Percentiles rank a stretch among this genome's conserved stretches.
phyloP scores from a whole-genome alignment of 2,113 vertebrate genomes.

The Crotalus viridis region DNA sequence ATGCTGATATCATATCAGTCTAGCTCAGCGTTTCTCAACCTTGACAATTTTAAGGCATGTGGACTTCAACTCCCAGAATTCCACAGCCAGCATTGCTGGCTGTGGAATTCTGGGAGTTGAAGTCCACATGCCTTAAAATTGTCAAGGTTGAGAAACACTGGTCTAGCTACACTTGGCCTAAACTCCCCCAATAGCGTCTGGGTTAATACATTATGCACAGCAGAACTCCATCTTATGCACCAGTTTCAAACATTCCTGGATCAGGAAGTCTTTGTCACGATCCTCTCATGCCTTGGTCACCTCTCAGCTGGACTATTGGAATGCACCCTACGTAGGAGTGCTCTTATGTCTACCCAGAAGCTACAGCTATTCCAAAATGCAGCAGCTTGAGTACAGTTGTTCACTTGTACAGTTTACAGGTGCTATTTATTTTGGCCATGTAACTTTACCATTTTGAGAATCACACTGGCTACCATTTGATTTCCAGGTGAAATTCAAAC shows the following conservation, averaged over 20 bases:
- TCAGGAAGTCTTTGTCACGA: not conserved
- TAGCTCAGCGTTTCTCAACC: not conserved
- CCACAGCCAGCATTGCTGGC: too few species aligned
- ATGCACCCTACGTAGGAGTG: not conserved
- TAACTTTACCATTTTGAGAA: not conserved
- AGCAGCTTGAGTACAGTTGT: not conserved
- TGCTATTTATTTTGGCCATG: not conserved
- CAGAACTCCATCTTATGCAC: not conserved
- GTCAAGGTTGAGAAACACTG: too few species aligned
- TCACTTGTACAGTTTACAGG: not conserved
- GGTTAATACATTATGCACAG: not conserved
- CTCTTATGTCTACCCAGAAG: not conserved
- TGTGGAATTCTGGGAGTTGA: too few species aligned
- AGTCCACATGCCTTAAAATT: too few species aligned
- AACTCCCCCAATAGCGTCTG: not conserved
- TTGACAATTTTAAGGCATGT: too few species aligned
- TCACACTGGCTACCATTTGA: not conserved
- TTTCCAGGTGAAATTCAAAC: not conserved
- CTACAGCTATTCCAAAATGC: not conserved
- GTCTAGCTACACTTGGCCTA: not conserved
- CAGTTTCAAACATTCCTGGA: not conserved
- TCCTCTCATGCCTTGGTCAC: not conserved
- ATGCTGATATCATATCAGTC: not conserved
- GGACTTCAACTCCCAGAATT: too few species aligned
- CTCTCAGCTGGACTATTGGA: not conserved